Base-by-base conservation (phyloP, 2,888 invertebrate genomes). In the Pyrrhosoma nymphula region DNA sequence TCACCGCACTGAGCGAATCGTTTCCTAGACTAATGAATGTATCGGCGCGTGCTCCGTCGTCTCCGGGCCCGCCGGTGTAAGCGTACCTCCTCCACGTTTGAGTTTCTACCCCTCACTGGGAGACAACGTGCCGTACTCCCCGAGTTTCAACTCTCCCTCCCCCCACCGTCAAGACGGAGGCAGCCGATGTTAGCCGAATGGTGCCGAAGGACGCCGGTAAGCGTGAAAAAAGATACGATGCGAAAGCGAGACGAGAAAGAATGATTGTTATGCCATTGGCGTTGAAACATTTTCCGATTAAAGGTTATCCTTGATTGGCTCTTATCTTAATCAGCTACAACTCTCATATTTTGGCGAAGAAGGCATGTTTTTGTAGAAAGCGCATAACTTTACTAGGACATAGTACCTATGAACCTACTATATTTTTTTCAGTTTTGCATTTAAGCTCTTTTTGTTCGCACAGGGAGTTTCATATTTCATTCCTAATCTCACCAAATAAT, bases 51-150 rank as follows among this genome's bases (percentile, higher is more conserved):
- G 69, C 93, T 63, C 93, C 93, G 69, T 93, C 69, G 69, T 93
- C 47, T 93, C 93, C 93, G 93, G 93, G 23, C 93, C 93, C 93
- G 93, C 75, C 39, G 93, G 93, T 69, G 26, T 69, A 18, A 20
- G 12, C 75, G 14, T 60, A 30, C 93, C 47, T 60, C 90, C 60
- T 30, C 23, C 69, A 18, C 96, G 95, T 95, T 96, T 96, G 96
- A 96, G 96, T 96, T 96, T 95, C 96, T 96, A 96, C 96, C 96
- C 96, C 95, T 96, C 96, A 96, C 96, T 96, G 96, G 16, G 30
- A 90, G 39, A 69, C 95, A 88, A 63, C 91, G 89, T 89, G 95
- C 69, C 95, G 95, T 88, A 95, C 95, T 88, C 88, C 90, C 63
- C 35, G 89, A 56, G 88, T 95, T 88, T 47, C 56, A 55, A 47